A percentile compares a stretch with the other conserved stretches of the same genome.
These are phyloP conservation scores for Platycheirus albimanus DNA, from an alignment of 2,888 invertebrate species.

Conservation along the genomic window DNA sequence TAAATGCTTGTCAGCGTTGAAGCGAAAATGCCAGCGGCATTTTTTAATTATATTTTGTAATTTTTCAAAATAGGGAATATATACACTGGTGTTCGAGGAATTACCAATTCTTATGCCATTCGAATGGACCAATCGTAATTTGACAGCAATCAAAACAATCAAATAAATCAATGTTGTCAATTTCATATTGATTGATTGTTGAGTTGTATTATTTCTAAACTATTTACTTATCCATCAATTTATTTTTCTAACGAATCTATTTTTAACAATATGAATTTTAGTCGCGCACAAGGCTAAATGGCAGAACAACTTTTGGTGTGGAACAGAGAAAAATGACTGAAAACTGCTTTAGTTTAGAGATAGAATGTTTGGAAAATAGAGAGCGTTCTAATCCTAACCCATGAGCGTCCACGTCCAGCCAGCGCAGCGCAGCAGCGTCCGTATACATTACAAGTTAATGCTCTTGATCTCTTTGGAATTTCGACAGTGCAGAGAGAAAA, in stretches of 20 bases:
- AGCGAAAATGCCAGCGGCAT: background rate
- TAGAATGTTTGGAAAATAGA: background rate
- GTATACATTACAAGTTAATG: background rate
- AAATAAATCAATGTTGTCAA: background rate
- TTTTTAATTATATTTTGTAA: no score
- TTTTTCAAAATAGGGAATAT: background rate
- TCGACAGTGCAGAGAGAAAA: background rate
- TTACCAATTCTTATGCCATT: conserved; percentile 63
- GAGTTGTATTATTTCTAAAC: background rate
- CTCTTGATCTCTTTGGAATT: background rate
- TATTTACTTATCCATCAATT: conserved; percentile 11
- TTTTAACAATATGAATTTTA: conserved; percentile 48
- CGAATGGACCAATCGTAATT: conserved; percentile 7
- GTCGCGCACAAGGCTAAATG: background rate
- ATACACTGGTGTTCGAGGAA: background rate
- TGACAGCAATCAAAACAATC: conserved; percentile 2
- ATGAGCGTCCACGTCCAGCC: no score
- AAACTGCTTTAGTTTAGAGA: conserved; percentile 25
- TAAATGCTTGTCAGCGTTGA: conserved; percentile 17
- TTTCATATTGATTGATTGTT: conserved; percentile 38
- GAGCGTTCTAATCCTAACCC: no score
- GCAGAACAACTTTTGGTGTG: conserved; percentile 49
- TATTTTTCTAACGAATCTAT: conserved; percentile 32
- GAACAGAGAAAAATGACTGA: conserved; percentile 57
- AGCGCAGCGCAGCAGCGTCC: no score